These are phyloP conservation scores for Peromyscus polionotus DNA, from an alignment of 2,113 vertebrate species.

Conservation along the genomic window DNA sequence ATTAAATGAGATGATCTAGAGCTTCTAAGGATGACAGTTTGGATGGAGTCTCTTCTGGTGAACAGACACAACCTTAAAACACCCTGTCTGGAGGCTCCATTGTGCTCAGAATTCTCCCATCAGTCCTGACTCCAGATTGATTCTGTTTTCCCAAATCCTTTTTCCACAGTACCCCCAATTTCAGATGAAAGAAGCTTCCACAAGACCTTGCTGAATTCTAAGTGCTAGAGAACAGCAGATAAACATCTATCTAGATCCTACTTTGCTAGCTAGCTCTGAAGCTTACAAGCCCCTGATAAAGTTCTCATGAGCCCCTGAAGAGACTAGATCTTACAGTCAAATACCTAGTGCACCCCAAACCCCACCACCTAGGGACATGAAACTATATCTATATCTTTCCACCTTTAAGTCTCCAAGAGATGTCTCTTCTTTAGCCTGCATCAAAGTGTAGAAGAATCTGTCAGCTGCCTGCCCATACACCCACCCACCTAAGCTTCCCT, in stretches of 20 bases:
- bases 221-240: background rate
- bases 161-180: background rate
- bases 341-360: background rate
- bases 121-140: background rate
- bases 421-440: background rate
- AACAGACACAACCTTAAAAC: background rate
- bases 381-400: background rate
- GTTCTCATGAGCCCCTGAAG: background rate
- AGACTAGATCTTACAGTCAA: background rate
- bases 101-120: background rate
- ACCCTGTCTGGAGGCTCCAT: too few relatives aligned
- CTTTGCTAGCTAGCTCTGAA: background rate
- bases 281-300: background rate
- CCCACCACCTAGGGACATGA: background rate
- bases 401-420: conserved; percentile 33
- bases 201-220: background rate
- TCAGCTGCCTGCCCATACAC: background rate
- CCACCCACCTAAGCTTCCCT: background rate
- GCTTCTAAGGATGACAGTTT: background rate
- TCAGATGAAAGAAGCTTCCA: background rate
- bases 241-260: background rate
- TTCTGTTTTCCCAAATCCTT: background rate
- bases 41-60: background rate
- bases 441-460: background rate
- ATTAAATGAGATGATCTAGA: conserved; percentile 1